phyloP scores from a whole-genome alignment of 2,888 invertebrate species.

The Monopis laevigella region DNA sequence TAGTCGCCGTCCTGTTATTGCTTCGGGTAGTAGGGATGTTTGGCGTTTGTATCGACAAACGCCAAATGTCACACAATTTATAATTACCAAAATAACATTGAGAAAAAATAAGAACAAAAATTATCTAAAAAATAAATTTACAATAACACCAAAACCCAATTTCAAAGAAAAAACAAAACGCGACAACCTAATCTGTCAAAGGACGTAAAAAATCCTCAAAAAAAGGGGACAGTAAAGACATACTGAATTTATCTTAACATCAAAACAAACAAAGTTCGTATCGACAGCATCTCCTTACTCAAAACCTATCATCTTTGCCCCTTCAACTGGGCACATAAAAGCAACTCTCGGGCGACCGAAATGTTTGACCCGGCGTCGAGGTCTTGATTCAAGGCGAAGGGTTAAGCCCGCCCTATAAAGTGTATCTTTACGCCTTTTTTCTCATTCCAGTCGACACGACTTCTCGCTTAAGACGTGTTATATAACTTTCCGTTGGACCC shows the following conservation, averaged over 20 bases:
- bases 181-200: no score
- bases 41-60: constrained; percentile 20
- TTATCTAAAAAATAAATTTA: no score
- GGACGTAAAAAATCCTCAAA: no score
- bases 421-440: constrained; percentile 30
- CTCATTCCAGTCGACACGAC: constrained; percentile 22
- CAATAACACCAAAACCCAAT: no score
- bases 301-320: constrained; percentile 25
- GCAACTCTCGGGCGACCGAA: constrained; percentile 24
- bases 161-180: no score
- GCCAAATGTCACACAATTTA: no score
- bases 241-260: no score
- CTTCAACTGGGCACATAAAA: constrained; percentile 35
- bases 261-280: constrained; percentile 6
- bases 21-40: constrained; percentile 18
- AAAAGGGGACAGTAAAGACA: no score
- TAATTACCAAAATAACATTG: no score
- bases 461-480: constrained; percentile 25
- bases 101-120: no score
- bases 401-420: constrained; percentile 45
- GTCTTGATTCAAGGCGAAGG: constrained; percentile 28
- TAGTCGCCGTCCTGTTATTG: constrained; percentile 55
- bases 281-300: background rate
- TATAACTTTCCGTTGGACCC: constrained; percentile 10
- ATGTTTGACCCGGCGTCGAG: constrained; percentile 30